Percentiles rank a stretch among this genome's conserved stretches.
These are phyloP conservation scores for Drosophila sechellia DNA, from an alignment of 1,140 invertebrate genomes.

Conservation along the genomic window DNA sequence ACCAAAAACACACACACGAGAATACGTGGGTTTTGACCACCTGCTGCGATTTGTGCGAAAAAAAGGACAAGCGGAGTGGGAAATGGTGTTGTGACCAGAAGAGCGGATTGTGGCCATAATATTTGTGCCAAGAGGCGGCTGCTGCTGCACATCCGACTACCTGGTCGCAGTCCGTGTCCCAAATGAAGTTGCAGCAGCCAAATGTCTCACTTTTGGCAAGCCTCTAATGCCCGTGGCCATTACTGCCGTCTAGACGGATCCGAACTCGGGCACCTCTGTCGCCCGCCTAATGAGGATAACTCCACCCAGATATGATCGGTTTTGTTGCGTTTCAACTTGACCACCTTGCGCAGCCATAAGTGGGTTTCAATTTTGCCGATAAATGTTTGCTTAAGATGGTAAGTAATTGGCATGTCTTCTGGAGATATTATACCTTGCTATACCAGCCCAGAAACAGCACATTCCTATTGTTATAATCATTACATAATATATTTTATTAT, in stretches of 20 bases:
- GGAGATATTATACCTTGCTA: too few relatives aligned
- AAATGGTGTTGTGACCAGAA: slow-evolving; percentile 46
- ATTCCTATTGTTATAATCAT: too few relatives aligned
- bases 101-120: slow-evolving; percentile 74
- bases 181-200: slow-evolving; percentile 68
- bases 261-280: background rate
- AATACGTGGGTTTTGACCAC: slow-evolving; percentile 46
- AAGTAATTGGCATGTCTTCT: too few relatives aligned
- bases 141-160: slow-evolving; percentile 30
- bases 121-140: slow-evolving; percentile 54
- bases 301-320: slow-evolving; percentile 5
- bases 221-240: slow-evolving; percentile 35
- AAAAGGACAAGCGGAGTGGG: slow-evolving; percentile 6
- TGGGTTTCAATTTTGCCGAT: background rate
- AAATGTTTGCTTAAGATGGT: background rate
- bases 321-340: too few relatives aligned
- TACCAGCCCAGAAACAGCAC: too few relatives aligned
- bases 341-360: background rate
- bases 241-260: slow-evolving; percentile 64
- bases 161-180: slow-evolving; percentile 8
- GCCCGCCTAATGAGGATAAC: slow-evolving; percentile 54
- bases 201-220: slow-evolving; percentile 61
- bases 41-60: slow-evolving; percentile 76
- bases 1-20: slow-evolving; percentile 29
- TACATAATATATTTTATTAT: too few relatives aligned